phyloP scores from a whole-genome alignment of 2,113 vertebrate species.

The Oncorhynchus masou region DNA sequence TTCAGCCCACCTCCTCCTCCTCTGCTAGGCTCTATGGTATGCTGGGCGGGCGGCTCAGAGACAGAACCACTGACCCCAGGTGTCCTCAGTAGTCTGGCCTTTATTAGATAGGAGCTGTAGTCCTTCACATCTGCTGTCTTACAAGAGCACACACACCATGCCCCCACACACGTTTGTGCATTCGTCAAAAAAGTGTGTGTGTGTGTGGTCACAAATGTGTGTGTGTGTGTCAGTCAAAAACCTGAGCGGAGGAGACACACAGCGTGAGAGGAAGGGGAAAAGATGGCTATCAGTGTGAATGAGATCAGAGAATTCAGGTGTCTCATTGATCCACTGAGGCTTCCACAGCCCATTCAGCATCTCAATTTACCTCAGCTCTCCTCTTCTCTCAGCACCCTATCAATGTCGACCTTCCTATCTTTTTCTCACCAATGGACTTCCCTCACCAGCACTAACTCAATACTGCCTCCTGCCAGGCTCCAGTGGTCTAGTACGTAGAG shows the following conservation, averaged over 20 bases:
- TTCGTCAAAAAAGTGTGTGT: conserved; percentile 1
- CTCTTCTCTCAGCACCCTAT: conserved; percentile 42
- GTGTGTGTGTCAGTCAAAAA: conserved; percentile 22
- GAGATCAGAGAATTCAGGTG: conserved; percentile 49
- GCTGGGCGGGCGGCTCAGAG: no score
- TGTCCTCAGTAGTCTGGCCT: conserved; percentile 65
- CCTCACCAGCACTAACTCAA: not conserved
- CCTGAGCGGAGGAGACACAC: conserved; percentile 11
- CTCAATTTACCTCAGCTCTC: conserved; percentile 49
- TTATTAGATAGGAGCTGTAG: conserved; percentile 38
- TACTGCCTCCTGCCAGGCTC: not conserved
- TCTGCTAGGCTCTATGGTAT: not conserved
- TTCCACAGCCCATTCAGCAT: conserved; percentile 49
- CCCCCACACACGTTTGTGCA: conserved; percentile 1
- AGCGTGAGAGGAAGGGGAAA: conserved; percentile 30
- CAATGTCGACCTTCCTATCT: conserved; percentile 30
- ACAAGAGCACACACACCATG: not conserved
- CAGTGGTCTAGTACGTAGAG: not conserved
- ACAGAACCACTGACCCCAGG: conserved; percentile 49
- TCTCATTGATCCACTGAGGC: conserved; percentile 58
- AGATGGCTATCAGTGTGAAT: conserved; percentile 47
- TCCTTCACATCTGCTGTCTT: conserved; percentile 28
- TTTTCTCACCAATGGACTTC: not conserved
- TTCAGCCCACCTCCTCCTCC: not conserved
- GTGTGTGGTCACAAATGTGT: conserved; percentile 21